Conservation (phyloP, 1,140 invertebrate species). For the Pseudomyrmex cubaensis region DNA sequence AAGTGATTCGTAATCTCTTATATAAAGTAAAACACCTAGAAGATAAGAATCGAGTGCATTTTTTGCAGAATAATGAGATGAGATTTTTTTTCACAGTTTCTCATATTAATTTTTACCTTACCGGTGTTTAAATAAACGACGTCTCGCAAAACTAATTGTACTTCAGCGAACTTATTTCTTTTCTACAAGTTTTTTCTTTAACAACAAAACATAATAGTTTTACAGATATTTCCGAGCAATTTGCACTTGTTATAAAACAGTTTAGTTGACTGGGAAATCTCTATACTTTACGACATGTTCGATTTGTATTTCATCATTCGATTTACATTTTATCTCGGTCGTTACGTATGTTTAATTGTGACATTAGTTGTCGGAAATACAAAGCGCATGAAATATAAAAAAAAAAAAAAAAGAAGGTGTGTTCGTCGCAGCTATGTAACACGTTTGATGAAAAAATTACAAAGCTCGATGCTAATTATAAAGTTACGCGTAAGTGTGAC, state of each 20-base stretch:
- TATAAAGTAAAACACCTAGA: neutral
- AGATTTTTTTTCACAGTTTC: neutral
- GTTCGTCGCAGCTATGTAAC: too few species aligned
- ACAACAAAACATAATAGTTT: neutral
- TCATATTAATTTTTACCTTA: neutral
- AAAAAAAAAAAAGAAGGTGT: too few species aligned
- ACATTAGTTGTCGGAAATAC: neutral
- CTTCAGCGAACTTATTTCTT: too few species aligned
- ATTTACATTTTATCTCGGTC: constrained; percentile 8
- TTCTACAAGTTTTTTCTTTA: neutral
- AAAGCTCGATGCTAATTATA: neutral
- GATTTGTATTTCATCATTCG: constrained; percentile 40
- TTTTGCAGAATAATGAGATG: neutral
- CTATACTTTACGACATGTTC: neutral
- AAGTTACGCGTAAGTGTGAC: neutral
- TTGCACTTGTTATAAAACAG: neutral
- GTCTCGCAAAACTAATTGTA: too few species aligned
- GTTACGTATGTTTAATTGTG: neutral
- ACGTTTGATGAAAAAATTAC: neutral
- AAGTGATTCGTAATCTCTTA: too few species aligned
- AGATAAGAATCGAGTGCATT: neutral
- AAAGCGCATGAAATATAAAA: neutral
- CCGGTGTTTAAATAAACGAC: too few species aligned
- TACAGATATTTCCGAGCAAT: neutral
- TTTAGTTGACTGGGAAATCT: neutral